Percentiles rank a stretch among this genome's conserved stretches.
phyloP scores from a whole-genome alignment of 2,797 vertebrate genomes.

The Craterocephalus amniculus region DNA sequence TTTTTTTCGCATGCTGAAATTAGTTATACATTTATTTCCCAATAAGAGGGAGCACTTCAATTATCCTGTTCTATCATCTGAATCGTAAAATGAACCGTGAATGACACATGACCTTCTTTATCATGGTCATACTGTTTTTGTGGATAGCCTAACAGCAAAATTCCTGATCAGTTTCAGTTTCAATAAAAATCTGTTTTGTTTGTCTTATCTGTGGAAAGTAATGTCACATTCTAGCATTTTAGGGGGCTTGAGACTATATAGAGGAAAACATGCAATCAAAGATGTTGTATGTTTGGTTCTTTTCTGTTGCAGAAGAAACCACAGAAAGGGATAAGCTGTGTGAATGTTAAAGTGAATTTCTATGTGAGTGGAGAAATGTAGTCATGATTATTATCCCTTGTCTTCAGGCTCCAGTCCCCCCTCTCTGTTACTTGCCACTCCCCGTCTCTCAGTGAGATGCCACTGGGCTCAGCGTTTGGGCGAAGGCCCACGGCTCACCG shows the following conservation, averaged over 20 bases:
- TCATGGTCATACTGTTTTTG: too few relatives aligned
- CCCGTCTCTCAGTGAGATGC: constrained; percentile 83
- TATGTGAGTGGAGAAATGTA: neutral
- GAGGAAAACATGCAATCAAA: too few relatives aligned
- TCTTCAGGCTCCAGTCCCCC: constrained; percentile 80
- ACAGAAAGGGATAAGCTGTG: neutral
- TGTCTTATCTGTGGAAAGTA: neutral
- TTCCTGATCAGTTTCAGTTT: too few relatives aligned
- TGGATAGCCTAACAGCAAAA: neutral
- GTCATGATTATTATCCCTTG: neutral
- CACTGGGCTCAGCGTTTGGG: constrained; percentile 76
- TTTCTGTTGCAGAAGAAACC: too few relatives aligned
- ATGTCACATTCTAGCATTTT: neutral
- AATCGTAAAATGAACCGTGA: neutral
- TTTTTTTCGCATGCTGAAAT: too few relatives aligned
- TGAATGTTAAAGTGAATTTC: neutral
- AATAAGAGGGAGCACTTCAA: neutral
- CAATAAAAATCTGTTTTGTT: too few relatives aligned
- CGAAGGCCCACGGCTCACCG: constrained; percentile 87
- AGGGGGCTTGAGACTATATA: too few relatives aligned
- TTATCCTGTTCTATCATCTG: neutral
- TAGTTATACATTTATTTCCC: too few relatives aligned
- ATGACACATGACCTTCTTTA: too few relatives aligned
- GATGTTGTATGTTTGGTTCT: too few relatives aligned
- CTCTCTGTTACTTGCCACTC: constrained; percentile 82